A percentile compares a stretch with the other conserved stretches of the same genome.
phyloP scores from a whole-genome alignment of 2,797 vertebrate genomes.

The Lateolabrax maculatus region DNA sequence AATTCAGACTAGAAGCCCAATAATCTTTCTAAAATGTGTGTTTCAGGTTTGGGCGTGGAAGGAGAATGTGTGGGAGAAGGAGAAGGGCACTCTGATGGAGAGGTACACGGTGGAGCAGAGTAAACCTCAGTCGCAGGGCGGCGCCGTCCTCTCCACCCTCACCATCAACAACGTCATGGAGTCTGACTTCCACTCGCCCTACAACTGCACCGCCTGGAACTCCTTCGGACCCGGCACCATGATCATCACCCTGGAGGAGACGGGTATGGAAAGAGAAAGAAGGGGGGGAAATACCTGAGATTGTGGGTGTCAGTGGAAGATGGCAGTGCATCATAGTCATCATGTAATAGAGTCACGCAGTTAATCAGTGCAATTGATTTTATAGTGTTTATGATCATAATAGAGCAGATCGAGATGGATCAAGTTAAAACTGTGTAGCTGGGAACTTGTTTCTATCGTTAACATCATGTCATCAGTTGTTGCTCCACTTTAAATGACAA shows the following conservation, averaged over 20 bases:
- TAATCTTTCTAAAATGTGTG: slow-evolving; percentile 3
- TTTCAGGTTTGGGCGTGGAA: slow-evolving; percentile 97
- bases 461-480: neutral
- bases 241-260: slow-evolving; percentile 95
- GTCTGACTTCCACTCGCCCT: slow-evolving; percentile 94
- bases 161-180: slow-evolving; percentile 98
- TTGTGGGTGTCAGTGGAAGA: neutral
- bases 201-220: slow-evolving; percentile 99
- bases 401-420: neutral
- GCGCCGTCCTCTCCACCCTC: slow-evolving; percentile 93
- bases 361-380: neutral
- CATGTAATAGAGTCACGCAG: no score
- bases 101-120: slow-evolving; percentile 95
- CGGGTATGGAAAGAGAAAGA: slow-evolving; percentile 61
- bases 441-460: neutral
- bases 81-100: slow-evolving; percentile 91
- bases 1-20: neutral
- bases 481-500: neutral
- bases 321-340: neutral
- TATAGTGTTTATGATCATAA: neutral
- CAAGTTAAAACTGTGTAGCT: neutral
- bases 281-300: neutral
- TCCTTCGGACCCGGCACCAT: slow-evolving; percentile 93
- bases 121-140: slow-evolving; percentile 87
- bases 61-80: slow-evolving; percentile 96